phyloP scores from a whole-genome alignment of 1,140 invertebrate species.

The Branchinecta lynchi region DNA sequence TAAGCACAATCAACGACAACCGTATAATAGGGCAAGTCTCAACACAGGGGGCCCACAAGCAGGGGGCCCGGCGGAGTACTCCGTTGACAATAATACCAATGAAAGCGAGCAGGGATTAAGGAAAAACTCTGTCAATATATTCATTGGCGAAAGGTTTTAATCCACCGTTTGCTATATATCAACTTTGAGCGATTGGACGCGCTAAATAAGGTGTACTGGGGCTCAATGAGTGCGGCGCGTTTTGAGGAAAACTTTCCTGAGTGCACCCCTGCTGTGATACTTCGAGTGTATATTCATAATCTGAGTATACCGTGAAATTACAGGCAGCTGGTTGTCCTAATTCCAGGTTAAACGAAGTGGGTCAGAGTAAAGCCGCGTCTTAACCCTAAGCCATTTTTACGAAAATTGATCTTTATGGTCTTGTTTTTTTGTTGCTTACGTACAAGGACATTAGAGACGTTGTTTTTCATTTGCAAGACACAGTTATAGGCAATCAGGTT shows the following conservation, averaged over 20 bases:
- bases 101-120: slow-evolving; percentile 10
- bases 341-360: too few relatives aligned
- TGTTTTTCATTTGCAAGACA: too few relatives aligned
- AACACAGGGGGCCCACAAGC: neutral
- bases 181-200: neutral
- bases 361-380: too few relatives aligned
- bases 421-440: too few relatives aligned
- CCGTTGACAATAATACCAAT: neutral
- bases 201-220: neutral
- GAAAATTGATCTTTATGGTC: too few relatives aligned
- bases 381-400: too few relatives aligned
- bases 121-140: slow-evolving; percentile 10
- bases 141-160: neutral
- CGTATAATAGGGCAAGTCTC: slow-evolving; percentile 11
- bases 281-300: neutral
- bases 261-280: neutral
- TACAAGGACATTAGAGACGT: too few relatives aligned
- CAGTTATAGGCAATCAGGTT: too few relatives aligned
- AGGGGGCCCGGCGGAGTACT: neutral
- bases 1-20: slow-evolving; percentile 11
- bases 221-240: neutral
- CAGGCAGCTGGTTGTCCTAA: too few relatives aligned
- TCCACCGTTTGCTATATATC: neutral
- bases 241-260: neutral
- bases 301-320: too few relatives aligned